Evolutionary conservation across 2,113 vertebrate genomes (phyloP).

Genomic region (Athene cunicularia): DNA sequence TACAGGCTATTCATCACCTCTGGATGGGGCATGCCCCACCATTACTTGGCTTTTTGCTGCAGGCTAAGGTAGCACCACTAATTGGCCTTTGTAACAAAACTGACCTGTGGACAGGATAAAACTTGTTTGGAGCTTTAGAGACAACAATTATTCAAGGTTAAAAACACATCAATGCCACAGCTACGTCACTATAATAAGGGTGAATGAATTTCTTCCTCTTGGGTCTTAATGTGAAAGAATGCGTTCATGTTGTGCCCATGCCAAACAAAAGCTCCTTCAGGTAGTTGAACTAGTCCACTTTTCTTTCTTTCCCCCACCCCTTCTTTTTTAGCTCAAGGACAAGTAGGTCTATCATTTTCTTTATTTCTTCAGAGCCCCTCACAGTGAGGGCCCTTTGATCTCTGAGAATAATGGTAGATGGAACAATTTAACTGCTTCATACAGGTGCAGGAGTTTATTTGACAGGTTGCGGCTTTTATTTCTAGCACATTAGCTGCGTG

Average conservation of each 20-base stretch:
- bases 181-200: conserved; percentile 79
- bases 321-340: conserved; percentile 71
- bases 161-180: conserved; percentile 82
- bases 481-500: conserved; percentile 75
- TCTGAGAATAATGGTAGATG: conserved; percentile 75
- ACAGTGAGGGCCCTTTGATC: conserved; percentile 79
- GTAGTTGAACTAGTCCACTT: conserved; percentile 69
- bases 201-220: conserved; percentile 84
- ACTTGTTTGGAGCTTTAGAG: conserved; percentile 90
- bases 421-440: conserved; percentile 77
- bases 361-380: conserved; percentile 71
- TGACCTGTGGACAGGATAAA: conserved; percentile 96
- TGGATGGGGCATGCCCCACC: conserved; percentile 88
- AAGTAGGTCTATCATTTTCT: conserved; percentile 75
- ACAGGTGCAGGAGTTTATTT: conserved; percentile 82
- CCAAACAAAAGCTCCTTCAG: conserved; percentile 81
- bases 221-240: conserved; percentile 80
- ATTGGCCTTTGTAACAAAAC: conserved; percentile 99
- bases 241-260: conserved; percentile 69
- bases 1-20: conserved; percentile 89
- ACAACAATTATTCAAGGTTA: conserved; percentile 89
- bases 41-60: conserved; percentile 95
- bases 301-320: conserved; percentile 18
- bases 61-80: conserved; percentile 98
- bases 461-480: conserved; percentile 81